Conservation (phyloP, 2,888 invertebrate species). For the Drosophila gaucha region DNA sequence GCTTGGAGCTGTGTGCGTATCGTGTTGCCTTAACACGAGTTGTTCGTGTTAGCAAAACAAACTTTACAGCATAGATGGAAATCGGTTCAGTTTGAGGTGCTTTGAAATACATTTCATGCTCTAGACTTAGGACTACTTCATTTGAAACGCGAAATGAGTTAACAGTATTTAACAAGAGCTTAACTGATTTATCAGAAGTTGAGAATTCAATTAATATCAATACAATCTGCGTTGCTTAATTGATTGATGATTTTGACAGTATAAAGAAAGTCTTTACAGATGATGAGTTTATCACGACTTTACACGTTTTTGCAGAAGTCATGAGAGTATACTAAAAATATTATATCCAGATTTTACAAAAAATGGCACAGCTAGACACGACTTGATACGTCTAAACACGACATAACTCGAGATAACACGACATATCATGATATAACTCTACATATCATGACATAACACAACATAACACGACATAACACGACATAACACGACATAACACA, state of each 20-base stretch:
- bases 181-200: not conserved
- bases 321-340: too few relatives aligned
- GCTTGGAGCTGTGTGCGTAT: constrained; percentile 8
- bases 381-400: too few relatives aligned
- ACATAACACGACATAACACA: not conserved
- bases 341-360: too few relatives aligned
- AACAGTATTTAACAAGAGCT: not conserved
- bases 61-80: not conserved
- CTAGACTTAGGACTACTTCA: not conserved
- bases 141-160: not conserved
- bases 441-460: not conserved
- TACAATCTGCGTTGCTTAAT: not conserved
- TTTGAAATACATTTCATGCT: too few relatives aligned
- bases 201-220: constrained; percentile 1
- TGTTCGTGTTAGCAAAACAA: not conserved
- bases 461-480: not conserved
- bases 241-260: constrained; percentile 3
- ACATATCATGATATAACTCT: not conserved
- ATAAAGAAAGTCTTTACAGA: not conserved
- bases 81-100: not conserved
- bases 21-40: constrained; percentile 3
- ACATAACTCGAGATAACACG: not conserved
- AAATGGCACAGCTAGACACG: constrained; percentile 1
- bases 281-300: not conserved
- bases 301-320: not conserved